Evolutionary conservation across 2,888 invertebrate species (phyloP), one percentile per base, ranked within the genome.

Genomic region (Chaitophorus viminalis): DNA sequence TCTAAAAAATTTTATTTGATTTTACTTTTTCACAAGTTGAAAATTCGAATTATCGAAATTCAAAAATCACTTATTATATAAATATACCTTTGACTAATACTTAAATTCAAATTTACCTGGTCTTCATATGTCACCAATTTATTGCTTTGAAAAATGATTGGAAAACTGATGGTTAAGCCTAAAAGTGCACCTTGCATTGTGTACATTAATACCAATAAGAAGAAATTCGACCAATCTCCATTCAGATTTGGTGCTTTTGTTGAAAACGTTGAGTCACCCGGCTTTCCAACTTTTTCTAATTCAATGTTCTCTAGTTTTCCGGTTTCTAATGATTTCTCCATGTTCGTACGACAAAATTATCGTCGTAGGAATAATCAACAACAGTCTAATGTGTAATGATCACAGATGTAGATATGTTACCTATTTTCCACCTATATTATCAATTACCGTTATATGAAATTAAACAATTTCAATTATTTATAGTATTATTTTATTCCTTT

Each of bases 131-230:
- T 97, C 85, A 98, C 96, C 88, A 97, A 96, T 88, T 96, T 94
- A 39, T 70, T 29, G 91, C 97, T 97, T 91, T 98, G 97, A 86
- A 99, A 93, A 84, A 99, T 93, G 96, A 99, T 97, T 0, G 99
- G 99, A 90, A 99, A 95, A 46, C 98, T 97, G 31, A 96, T 95
- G 74, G 96, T 96, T 46, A 99, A 92, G 1, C 99, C 99, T 6
- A 99, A 92, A 0, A 99, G 99, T 91, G 97, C 96, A 14, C 99
- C 99, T 93, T 98, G 97, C 33, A 99, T 93, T 72, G 99, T 94
- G 91, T 99, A 99, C 8, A 99, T 93, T 91, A 99, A 97, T 89
- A 98, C 93, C 77, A 99, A 93, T 89, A 99, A 93, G 25, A 95
- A 94, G 90, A 99, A 96, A 91, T 97, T 98, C 83, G 93, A 91